Evolutionary conservation across 2,888 invertebrate genomes (phyloP), one percentile per base, ranked within the genome.

Genomic region (Sinopyrophorus schimmeli): DNA sequence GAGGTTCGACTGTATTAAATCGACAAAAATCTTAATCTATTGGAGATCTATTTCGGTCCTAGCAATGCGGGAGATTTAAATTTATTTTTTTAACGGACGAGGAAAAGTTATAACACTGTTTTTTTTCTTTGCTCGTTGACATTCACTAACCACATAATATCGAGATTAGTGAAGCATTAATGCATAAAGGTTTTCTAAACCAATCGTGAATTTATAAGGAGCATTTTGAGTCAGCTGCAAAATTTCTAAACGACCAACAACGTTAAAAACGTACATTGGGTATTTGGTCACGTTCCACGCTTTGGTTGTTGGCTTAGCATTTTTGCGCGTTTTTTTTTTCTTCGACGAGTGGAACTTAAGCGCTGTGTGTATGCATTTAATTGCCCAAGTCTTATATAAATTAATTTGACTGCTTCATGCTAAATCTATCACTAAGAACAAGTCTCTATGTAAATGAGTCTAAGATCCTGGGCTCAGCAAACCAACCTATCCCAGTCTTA

Each of bases 371-470:
- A 16, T 20, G 20, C 9, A 14, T 27, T 27, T 38, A 38, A 39
- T 44, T 24, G 27, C 42, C 42, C 51, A 48, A n/a, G 46, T 51
- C 54, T 53, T 53, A 50, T 51, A 53, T 57, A 55, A 55, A 50
- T 31, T 50, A 50, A 53, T 53, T 53, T 42, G 47, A 52, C 54
- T 54, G 47, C 49, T 50, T 52, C 53, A 54, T 56, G 56, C 41
- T 54, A 43, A 54, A 51, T 56, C 58, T 56, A 56, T 58, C 58
- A 54, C 52, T 53, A 47, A 55, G 54, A 51, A 57, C 57, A 57
- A 57, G 54, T 54, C 56, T 58, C 56, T 58, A 58, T 58, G 58
- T 56, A 58, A 58, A 58, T 58, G 56, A 55, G 53, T 50, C 56
- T 55, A 58, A 57, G 58, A 58, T 58, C 58, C 58, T 55, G 44